Percentiles rank a stretch among this genome's conserved stretches.
Evolutionary conservation across 2,797 vertebrate genomes (phyloP).

Genomic region (Holocentrus rufus): DNA sequence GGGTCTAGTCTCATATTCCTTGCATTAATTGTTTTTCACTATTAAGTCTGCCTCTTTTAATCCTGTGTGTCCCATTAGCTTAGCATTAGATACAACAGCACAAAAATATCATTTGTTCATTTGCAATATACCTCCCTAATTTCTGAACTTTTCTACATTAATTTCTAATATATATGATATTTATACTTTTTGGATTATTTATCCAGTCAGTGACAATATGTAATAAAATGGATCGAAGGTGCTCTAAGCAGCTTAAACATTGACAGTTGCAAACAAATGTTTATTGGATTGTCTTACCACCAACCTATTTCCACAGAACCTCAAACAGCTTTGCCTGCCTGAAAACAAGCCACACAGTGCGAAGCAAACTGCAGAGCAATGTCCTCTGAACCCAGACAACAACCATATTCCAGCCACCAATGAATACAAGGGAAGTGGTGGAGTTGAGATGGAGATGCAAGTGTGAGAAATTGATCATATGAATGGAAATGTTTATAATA

Average conservation of each 20-base stretch:
- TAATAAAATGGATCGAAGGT: too few species aligned
- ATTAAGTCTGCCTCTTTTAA: too few species aligned
- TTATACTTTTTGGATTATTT: too few species aligned
- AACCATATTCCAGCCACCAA: conserved; percentile 38
- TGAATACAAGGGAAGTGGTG: conserved; percentile 60
- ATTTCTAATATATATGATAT: too few species aligned
- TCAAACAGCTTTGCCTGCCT: conserved; percentile 71
- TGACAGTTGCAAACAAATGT: background rate
- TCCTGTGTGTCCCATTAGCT: too few species aligned
- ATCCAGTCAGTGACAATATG: too few species aligned
- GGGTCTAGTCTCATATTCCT: too few species aligned
- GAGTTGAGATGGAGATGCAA: conserved; percentile 69
- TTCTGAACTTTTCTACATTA: too few species aligned
- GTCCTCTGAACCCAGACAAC: conserved; percentile 69
- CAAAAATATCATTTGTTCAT: too few species aligned
- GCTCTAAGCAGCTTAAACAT: background rate
- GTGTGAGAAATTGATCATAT: conserved; percentile 48
- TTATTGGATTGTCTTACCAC: background rate
- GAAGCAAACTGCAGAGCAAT: conserved; percentile 66
- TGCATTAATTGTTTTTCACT: too few species aligned
- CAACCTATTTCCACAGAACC: conserved; percentile 62
- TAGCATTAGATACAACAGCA: too few species aligned
- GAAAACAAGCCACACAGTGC: conserved; percentile 50
- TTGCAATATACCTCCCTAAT: too few species aligned
- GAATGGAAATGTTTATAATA: background rate